Evolutionary conservation across 2,888 invertebrate genomes (phyloP), one percentile per base, ranked within the genome.

Genomic region (Chelonus formosanus): DNA sequence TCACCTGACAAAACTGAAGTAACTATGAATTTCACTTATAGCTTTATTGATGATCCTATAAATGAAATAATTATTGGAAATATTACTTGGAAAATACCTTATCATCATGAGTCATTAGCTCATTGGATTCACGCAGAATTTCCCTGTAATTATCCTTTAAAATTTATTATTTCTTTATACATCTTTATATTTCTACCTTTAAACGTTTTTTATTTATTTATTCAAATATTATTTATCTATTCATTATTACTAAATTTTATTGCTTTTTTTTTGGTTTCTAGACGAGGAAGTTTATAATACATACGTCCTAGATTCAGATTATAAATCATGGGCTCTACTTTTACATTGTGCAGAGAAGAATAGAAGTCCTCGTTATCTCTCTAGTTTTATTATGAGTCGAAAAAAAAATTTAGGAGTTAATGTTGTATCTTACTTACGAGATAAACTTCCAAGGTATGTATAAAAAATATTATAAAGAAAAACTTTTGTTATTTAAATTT

Each of bases 261-360:
- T 59, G 34, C 6, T 31, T 35, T 35, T 45, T 4, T 8, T 54
- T 45, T 43, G 32, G 34, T n/a, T 52, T 62, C 45, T 82, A 94
- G 94, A 94, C 84, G 94, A 94, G 84, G 95, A 94, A 7, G 88
- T 94, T 71, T 95, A 95, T 85, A 95, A 95, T 78, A 95, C 95
- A 0, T 95, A 93, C 80, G 91, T 95, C 0, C 82, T 95, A 74
- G 95, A 95, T 78, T 92, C 94, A 0, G 94, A 95, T 80, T 93
- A 94, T 81, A 89, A 88, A 65, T 91, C 91, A 1, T 95, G 94
- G 94, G 90, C 92, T 0, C 84, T 95, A 52, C 85, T 95, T 36
- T 88, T 95, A 78, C 95, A 95, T 78, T 95, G 95, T 75, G 95
- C 95, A 0, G 95, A 94, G 78, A 93, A 95, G 83, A 88, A 88